These are phyloP conservation scores for Pherbina coryleti DNA, from an alignment of 2,888 invertebrate genomes.

Conservation along the genomic window DNA sequence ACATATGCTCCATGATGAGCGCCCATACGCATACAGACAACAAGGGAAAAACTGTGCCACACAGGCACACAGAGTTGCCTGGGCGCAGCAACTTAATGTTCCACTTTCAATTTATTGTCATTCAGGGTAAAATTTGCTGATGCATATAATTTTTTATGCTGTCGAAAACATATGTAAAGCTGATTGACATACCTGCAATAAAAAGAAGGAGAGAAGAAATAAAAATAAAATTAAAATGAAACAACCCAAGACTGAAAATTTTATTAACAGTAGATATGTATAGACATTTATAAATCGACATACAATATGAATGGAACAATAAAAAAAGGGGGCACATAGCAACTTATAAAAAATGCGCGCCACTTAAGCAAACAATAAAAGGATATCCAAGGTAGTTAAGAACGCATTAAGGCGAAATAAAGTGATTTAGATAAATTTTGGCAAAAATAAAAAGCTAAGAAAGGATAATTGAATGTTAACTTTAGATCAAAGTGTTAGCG, in stretches of 20 bases:
- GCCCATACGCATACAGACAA: not conserved
- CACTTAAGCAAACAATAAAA: conserved; percentile 8
- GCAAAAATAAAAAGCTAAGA: not conserved
- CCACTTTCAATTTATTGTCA: conserved; percentile 45
- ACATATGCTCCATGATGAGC: not conserved
- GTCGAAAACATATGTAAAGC: conserved; percentile 41
- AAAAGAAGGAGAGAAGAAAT: conserved; percentile 17
- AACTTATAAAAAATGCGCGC: conserved; percentile 4
- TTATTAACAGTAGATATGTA: not conserved
- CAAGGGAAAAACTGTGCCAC: not conserved
- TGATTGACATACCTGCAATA: conserved; percentile 45
- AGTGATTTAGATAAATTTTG: conserved; percentile 10
- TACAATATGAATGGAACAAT: not conserved
- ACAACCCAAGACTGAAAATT: not conserved
- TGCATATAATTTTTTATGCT: conserved; percentile 42
- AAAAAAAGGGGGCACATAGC: not conserved
- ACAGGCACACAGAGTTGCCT: not conserved
- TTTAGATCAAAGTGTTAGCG: not conserved
- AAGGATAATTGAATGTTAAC: not conserved
- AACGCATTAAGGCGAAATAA: conserved; percentile 15
- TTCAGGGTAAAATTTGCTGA: conserved; percentile 42
- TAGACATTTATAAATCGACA: not conserved
- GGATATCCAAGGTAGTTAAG: conserved; percentile 14
- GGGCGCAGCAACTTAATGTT: conserved; percentile 36
- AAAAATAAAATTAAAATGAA: not conserved